Evolutionary conservation across 1,140 invertebrate species (phyloP), one percentile per base, ranked within the genome.

Genomic region (Cyrtorhinus lividipennis): DNA sequence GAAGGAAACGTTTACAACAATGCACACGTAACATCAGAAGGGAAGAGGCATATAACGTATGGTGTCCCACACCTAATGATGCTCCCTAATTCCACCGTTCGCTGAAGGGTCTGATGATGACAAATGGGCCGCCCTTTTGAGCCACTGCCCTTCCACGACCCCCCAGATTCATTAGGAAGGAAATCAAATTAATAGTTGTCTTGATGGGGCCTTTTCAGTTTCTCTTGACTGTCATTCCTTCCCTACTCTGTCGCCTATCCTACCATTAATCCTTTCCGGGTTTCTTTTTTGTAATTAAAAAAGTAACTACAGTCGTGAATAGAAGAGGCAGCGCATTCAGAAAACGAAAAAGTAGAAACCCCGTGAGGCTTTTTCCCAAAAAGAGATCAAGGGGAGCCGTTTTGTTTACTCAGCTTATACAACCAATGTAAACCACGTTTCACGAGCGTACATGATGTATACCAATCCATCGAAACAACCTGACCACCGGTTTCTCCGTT

Each of bases 111-210:
- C 48, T 53, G 48, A 53, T 53, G 48, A 53, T 53, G 48, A 53
- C 48, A 53, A 53, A 53, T 53, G 48, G 18, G 48, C 10, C 10
- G 8, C 12, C 20, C 48, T 20, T 20, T 20, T 12, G 8, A 3
- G 18, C 5, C 20, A 13, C 12, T 5, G 5, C 48, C 20, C 48
- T 20, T 12, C 5, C 12, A 22, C 48, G 48, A 20, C 48, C 48
- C 12, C 20, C 20, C 30, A 20, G 48, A 53, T 15, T 53, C 48
- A 53, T 53, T 53, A 53, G 48, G 20, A 5, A 53, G 48, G 20
- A 53, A 53, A 53, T 53, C 48, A 53, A 53, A 53, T 53, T 53
- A 53, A 53, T 53, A 53, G 48, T 53, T 53, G 48, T 53, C 48
- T 53, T 53, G 48, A 53, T 53, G 48, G 48, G 12, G 48, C 48